Conservation (phyloP, 2,797 vertebrate genomes). For the Myotis findleyi region DNA sequence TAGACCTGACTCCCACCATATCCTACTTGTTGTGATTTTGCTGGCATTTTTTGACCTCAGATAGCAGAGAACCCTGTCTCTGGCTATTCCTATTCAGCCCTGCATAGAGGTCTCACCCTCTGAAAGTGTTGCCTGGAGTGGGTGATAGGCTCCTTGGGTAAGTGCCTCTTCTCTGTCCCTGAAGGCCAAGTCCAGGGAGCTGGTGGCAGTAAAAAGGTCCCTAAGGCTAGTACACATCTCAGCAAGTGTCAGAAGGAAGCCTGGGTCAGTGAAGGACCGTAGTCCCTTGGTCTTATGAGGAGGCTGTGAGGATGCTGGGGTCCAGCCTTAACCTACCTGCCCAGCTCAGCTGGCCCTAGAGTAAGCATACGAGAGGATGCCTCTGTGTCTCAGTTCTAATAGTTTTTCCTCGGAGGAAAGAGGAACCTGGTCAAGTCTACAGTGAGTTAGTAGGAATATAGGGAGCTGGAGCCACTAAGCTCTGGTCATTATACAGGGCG, state of each 20-base stretch:
- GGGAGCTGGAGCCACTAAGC: background rate
- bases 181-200: background rate
- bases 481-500: background rate
- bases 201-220: background rate
- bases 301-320: background rate
- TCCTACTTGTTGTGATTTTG: constrained; percentile 28
- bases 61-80: background rate
- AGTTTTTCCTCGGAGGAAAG: background rate
- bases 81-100: background rate
- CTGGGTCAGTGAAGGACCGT: background rate
- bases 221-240: background rate
- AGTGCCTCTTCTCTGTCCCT: background rate
- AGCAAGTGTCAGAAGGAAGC: background rate
- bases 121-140: background rate
- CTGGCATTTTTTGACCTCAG: background rate
- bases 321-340: background rate
- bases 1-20: background rate
- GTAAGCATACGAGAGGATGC: background rate
- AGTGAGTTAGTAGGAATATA: background rate
- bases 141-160: background rate
- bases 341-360: background rate
- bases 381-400: background rate
- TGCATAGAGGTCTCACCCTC: background rate
- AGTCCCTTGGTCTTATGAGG: background rate
- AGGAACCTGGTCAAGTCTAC: background rate